Base-by-base conservation (phyloP, 2,113 vertebrate species). In the Oncorhynchus masou region DNA sequence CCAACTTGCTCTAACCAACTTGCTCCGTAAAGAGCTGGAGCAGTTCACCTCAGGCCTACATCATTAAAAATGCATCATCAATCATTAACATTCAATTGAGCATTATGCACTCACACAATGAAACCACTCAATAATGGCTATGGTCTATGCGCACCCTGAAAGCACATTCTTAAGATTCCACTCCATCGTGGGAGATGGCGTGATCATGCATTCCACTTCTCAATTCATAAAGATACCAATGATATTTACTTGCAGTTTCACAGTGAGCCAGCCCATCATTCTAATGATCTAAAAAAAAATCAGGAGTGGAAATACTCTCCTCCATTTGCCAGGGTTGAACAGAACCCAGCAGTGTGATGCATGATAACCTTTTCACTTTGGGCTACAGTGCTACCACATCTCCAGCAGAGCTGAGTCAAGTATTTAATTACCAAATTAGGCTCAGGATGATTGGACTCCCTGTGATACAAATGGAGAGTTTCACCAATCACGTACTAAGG, bases 361-460 rank as follows among this genome's bases (percentile, higher is more conserved):
- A 54, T 54, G 51, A 54, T 16, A 54, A 54, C 51, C 51, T 16
- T 15, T 54, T 54, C 51, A 54, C 51, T 54, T 54, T 54, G 51
- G 12, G 12, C 65, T 67, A 7, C 27, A 67, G 27, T 16, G 24
- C 65, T 67, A 25, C 5, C 65, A 25, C 65, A 67, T 67, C 27
- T 29, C 15, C 65, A 27, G 65, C 65, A 29, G 27, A 29, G 65
- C 15, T 29, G 65, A 67, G 11, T 31, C 24, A 0, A 31, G 27
- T 20, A 27, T 31, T 16, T 67, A 67, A 67, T 67, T 25, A 67
- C 6, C 65, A 67, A 67, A 67, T 67, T 67, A 31, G 65, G 65
- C 15, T 67, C 65, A 67, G 25, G 27, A 67, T 67, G 13, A 54
- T 54, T 54, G 12, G 51, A 54, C 16, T 19, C 16, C 51, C 16